A percentile compares a stretch with the other conserved stretches of the same genome.
phyloP scores from a whole-genome alignment of 2,113 vertebrate genomes.

The Pelvicachromis taeniatus region DNA sequence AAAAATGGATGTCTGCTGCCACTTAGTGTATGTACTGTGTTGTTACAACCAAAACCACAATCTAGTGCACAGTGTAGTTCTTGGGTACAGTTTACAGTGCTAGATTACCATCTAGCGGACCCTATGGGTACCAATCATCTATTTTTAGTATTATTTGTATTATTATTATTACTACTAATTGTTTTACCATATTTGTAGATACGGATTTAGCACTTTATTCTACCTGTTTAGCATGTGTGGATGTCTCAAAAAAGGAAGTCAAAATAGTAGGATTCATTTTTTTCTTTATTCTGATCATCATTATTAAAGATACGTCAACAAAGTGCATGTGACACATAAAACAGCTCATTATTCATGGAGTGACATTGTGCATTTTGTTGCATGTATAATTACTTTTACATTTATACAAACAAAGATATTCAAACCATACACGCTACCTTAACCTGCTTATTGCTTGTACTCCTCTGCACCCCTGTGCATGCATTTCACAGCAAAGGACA shows the following conservation, averaged over 20 bases:
- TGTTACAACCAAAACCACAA: slow-evolving; percentile 1
- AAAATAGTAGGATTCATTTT: neutral
- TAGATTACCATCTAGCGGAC: neutral
- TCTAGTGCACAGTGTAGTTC: neutral
- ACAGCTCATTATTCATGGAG: slow-evolving; percentile 1
- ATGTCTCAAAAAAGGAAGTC: neutral
- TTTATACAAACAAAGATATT: neutral
- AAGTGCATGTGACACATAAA: slow-evolving; percentile 24
- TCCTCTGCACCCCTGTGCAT: neutral
- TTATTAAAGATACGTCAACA: slow-evolving; percentile 19
- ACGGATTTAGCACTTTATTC: neutral
- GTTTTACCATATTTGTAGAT: neutral
- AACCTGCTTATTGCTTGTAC: slow-evolving; percentile 44
- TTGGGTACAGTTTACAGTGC: neutral
- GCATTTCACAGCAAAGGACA: neutral
- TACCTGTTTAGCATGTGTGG: neutral
- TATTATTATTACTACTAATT: neutral
- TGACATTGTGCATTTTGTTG: slow-evolving; percentile 22
- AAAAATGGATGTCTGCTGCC: slow-evolving; percentile 22
- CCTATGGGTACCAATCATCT: neutral
- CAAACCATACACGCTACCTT: slow-evolving; percentile 17
- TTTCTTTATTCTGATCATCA: slow-evolving; percentile 11
- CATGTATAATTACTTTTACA: slow-evolving; percentile 9
- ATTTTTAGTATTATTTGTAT: neutral
- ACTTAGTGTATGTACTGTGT: neutral